Percentiles rank a stretch among this genome's conserved stretches.
phyloP scores from a whole-genome alignment of 2,797 vertebrate genomes.

The Varecia variegata region DNA sequence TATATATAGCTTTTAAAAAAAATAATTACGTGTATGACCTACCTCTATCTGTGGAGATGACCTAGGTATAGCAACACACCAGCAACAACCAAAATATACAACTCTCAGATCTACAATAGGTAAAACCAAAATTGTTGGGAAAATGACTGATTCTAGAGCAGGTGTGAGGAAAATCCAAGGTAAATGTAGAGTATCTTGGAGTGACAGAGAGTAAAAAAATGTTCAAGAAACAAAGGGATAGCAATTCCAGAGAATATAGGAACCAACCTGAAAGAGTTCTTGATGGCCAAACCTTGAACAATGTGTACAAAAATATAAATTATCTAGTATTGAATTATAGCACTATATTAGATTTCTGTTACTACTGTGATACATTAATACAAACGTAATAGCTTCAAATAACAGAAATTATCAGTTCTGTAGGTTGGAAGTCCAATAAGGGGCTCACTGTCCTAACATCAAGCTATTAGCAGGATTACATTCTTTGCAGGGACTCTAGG shows the following conservation, averaged over 20 bases:
- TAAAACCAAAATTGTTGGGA: background rate
- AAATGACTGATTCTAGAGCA: background rate
- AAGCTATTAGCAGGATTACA: background rate
- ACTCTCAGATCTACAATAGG: no score
- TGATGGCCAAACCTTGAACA: background rate
- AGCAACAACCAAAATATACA: background rate
- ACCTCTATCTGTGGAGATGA: background rate
- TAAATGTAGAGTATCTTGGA: background rate
- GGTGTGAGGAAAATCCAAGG: background rate
- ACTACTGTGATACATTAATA: background rate
- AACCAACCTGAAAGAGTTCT: background rate
- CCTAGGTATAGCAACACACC: background rate
- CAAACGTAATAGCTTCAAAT: background rate
- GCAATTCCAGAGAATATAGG: background rate
- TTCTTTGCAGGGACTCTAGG: background rate
- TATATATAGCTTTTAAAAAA: no score
- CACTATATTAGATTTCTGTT: background rate
- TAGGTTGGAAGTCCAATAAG: background rate
- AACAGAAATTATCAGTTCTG: background rate
- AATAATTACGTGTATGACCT: no score
- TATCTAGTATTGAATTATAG: background rate
- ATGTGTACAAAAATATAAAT: background rate
- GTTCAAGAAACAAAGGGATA: background rate
- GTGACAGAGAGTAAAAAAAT: background rate
- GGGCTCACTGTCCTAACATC: background rate